phyloP scores from a whole-genome alignment of 2,113 vertebrate species.

The Eulemur macaco region DNA sequence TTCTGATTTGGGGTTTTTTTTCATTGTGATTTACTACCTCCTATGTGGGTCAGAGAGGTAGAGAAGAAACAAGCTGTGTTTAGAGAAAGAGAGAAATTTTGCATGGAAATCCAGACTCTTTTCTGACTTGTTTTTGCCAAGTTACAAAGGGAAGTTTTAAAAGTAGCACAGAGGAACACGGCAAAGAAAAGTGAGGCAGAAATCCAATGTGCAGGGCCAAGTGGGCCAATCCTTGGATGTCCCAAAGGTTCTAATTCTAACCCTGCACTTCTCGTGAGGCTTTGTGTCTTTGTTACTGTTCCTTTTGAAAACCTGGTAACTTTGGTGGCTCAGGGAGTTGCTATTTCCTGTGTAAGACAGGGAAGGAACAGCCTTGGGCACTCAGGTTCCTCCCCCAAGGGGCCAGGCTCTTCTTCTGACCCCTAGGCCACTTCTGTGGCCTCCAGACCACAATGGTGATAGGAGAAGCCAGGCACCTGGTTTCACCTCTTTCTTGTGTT shows the following conservation, averaged over 20 bases:
- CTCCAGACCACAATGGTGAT: neutral
- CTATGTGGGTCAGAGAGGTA: rapidly evolving
- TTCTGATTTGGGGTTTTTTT: neutral
- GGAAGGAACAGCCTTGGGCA: neutral
- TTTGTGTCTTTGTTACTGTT: neutral
- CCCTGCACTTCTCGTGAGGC: rapidly evolving
- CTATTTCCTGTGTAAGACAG: neutral
- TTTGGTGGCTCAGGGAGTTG: neutral
- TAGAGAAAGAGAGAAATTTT: neutral
- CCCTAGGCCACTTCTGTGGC: neutral
- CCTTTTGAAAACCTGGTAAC: neutral
- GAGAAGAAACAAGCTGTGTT: neutral
- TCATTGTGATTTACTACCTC: rapidly evolving
- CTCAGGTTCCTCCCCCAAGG: no score
- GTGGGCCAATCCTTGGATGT: rapidly evolving
- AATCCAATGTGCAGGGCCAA: rapidly evolving
- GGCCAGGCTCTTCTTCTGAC: neutral
- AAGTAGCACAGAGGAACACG: neutral
- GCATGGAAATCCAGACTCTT: neutral
- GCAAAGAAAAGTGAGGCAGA: neutral
- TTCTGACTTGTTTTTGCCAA: neutral
- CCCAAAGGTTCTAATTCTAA: neutral
- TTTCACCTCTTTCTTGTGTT: neutral
- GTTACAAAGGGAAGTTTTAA: neutral
- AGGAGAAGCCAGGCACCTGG: rapidly evolving